Conservation (phyloP, 2,113 vertebrate species). For the Morone chrysops region DNA sequence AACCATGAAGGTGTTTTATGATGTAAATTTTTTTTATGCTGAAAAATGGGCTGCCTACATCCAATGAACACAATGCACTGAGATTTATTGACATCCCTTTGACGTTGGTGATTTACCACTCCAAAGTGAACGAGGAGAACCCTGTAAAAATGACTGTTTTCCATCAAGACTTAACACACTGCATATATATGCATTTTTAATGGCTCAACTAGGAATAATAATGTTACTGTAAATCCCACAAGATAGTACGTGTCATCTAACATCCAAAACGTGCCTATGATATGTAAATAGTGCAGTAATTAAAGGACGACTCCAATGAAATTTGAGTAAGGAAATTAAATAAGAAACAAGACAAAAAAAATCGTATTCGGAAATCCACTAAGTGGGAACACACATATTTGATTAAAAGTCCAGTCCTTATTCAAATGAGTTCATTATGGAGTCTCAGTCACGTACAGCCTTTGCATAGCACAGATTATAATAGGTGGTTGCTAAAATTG, state of each 20-base stretch:
- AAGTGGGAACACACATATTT: constrained; percentile 29
- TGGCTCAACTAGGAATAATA: constrained; percentile 45
- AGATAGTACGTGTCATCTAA: constrained; percentile 22
- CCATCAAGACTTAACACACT: constrained; percentile 16
- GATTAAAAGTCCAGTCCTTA: constrained; percentile 53
- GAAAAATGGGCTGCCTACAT: neutral
- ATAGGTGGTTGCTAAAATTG: constrained; percentile 49
- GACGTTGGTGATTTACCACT: constrained; percentile 11
- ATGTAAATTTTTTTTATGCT: neutral
- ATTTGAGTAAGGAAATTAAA: neutral
- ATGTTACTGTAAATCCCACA: constrained; percentile 24
- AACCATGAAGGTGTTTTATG: constrained; percentile 4
- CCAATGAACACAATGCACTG: neutral
- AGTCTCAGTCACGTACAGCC: constrained; percentile 41
- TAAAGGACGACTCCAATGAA: neutral
- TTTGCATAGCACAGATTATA: constrained; percentile 36
- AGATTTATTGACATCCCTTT: constrained; percentile 11
- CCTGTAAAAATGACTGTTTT: constrained; percentile 18
- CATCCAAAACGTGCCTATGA: constrained; percentile 11
- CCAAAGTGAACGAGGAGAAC: neutral
- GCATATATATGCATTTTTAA: constrained; percentile 59
- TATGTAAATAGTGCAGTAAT: constrained; percentile 40
- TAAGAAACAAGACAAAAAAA: neutral
- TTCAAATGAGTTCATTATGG: constrained; percentile 55
- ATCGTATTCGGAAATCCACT: neutral